Conservation (phyloP, 2,888 invertebrate genomes). For the Andrena bicolor region DNA sequence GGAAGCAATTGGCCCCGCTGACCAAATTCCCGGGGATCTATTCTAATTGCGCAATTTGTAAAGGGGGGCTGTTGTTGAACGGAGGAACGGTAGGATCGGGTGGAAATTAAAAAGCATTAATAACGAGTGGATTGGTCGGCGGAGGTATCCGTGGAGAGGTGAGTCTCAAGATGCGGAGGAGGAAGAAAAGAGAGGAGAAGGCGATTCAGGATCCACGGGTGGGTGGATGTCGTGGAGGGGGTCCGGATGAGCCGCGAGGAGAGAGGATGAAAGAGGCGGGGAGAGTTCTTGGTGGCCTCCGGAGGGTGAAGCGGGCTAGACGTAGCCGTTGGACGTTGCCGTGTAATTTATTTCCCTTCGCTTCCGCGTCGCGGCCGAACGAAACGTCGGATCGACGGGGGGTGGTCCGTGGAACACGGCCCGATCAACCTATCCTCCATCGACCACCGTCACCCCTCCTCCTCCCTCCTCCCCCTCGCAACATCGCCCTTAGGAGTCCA, state of each 20-base stretch:
- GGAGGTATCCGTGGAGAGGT: conserved; percentile 31
- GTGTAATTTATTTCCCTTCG: conserved; percentile 83
- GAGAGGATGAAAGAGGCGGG: conserved; percentile 48
- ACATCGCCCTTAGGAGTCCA: conserved; percentile 53
- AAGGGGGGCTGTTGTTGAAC: conserved; percentile 52
- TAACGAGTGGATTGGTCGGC: conserved; percentile 67
- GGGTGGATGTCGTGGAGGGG: conserved; percentile 55
- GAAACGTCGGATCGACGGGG: conserved; percentile 79
- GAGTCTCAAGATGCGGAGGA: conserved; percentile 26
- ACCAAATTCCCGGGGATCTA: conserved; percentile 60
- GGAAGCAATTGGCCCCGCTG: conserved; percentile 45
- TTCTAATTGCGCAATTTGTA: conserved; percentile 81
- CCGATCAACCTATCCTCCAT: conserved; percentile 73
- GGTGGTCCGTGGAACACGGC: conserved; percentile 71
- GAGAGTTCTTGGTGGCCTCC: conserved; percentile 62
- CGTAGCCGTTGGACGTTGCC: conserved; percentile 78
- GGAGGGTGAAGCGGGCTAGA: conserved; percentile 73
- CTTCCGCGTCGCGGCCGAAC: conserved; percentile 82
- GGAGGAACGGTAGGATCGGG: conserved; percentile 67
- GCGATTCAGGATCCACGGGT: conserved; percentile 55
- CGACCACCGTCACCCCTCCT: conserved; percentile 26
- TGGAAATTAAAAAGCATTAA: conserved; percentile 83
- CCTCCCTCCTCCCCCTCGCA: background rate
- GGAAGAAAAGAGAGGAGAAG: conserved; percentile 32
- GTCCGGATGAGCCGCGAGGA: conserved; percentile 63